Evolutionary conservation across 2,113 vertebrate species (phyloP).

Genomic region (Circaetus gallicus): DNA sequence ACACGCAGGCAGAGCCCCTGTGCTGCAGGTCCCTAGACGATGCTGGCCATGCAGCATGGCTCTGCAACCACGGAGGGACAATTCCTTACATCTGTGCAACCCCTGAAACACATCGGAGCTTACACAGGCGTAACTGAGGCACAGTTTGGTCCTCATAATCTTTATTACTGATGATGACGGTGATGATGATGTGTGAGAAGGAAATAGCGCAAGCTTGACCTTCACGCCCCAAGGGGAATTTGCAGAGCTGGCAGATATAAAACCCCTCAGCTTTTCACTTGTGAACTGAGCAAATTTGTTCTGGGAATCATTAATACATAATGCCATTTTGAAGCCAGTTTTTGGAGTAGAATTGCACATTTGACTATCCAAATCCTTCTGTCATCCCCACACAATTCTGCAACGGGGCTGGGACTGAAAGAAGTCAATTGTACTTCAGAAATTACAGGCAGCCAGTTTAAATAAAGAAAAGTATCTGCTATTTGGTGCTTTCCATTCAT

Average conservation of each 20-base stretch:
- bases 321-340: conserved; percentile 43
- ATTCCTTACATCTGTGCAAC: neutral
- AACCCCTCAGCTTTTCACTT: conserved; percentile 27
- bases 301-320: conserved; percentile 55
- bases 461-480: conserved; percentile 25
- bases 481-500: conserved; percentile 25
- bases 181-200: conserved; percentile 64
- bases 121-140: neutral
- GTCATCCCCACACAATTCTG: conserved; percentile 16
- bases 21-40: neutral
- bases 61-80: neutral
- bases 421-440: conserved; percentile 27
- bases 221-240: neutral
- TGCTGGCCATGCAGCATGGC: neutral
- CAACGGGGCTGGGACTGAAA: neutral
- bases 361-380: conserved; percentile 14
- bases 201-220: conserved; percentile 49
- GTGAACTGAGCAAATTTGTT: conserved; percentile 40
- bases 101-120: neutral
- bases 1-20: rapidly evolving
- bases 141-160: neutral
- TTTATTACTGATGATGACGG: conserved; percentile 23
- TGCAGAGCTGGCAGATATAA: conserved; percentile 35
- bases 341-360: neutral
- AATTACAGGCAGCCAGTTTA: conserved; percentile 7